Evolutionary conservation across 2,888 invertebrate genomes (phyloP).

Genomic region (Orchesellides sinensis): DNA sequence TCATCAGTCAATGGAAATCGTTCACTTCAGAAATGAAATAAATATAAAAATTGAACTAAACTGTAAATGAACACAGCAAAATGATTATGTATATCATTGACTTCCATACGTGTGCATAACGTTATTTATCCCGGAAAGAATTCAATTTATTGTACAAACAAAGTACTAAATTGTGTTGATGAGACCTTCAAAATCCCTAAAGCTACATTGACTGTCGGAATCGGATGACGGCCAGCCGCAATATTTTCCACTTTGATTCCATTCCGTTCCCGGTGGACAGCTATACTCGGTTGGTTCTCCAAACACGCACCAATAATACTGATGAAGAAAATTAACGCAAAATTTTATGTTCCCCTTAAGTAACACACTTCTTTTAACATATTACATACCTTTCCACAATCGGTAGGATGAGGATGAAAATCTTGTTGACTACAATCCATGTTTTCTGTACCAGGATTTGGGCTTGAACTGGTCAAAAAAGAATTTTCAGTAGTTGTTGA

Average conservation of each 20-base stretch:
- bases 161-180: conserved; percentile 38
- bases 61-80: not conserved
- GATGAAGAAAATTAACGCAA: conserved; percentile 76
- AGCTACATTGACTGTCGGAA: conserved; percentile 28
- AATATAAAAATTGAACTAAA: not conserved
- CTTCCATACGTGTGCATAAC: too few species aligned
- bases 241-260: conserved; percentile 83
- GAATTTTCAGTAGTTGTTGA: conserved; percentile 7
- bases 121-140: not conserved
- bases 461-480: not conserved
- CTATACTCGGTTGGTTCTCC: conserved; percentile 85
- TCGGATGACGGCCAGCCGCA: conserved; percentile 86
- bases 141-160: not conserved
- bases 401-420: conserved; percentile 73
- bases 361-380: conserved; percentile 21
- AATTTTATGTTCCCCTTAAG: conserved; percentile 44
- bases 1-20: not conserved
- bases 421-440: conserved; percentile 72
- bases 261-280: conserved; percentile 87
- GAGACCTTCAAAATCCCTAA: conserved; percentile 46
- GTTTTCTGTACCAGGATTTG: not conserved
- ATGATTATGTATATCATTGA: not conserved
- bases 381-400: conserved; percentile 73
- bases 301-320: conserved; percentile 93
- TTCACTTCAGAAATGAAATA: not conserved